Evolutionary conservation across 2,797 vertebrate genomes (phyloP), one percentile per base, ranked within the genome.

Genomic region (Netta rufina): DNA sequence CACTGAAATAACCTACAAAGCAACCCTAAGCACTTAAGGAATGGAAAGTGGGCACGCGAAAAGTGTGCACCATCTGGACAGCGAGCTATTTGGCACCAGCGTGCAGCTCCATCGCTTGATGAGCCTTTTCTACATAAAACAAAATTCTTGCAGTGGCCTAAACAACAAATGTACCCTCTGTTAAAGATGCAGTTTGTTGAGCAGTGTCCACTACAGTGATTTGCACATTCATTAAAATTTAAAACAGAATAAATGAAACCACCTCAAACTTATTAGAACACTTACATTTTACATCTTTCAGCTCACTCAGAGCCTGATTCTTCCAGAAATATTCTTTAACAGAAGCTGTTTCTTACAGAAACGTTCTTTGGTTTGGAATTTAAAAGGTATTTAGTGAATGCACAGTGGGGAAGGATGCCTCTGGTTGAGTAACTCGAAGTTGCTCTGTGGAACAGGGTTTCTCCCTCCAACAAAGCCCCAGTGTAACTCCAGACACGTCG

Each of bases 11-110:
- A 87, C 15, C 88, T 92, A 57, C 73, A 91, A 72, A 92, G 83
- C 85, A 95, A 92, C 64, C 93, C 30, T 87, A 84, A 93, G 56
- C 61, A 77, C 71, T 91, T 36, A 84, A 89, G 71, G 82, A 86
- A 89, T 32, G 21, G 67, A 75, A 95, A 94, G 45, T 67, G 60
- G 92, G 69, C 71, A 70, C 16, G 30, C 41, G 21, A 72, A 88
- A 56, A 90, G 51, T 20, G 8, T 47, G 58, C 17, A 67, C 60
- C 91, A 92, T 80, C 83, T 92, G 78, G 88, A 73, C 89, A 47
- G 32, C 1, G 25, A 87, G 30, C 25, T 84, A 89, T 56, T 60
- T 92, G 95, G 73, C 77, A 77, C 15, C 30, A 15, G 18, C 71
- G 27, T 85, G 58, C 60, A 78, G 67, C 78, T 94, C 80, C n/a